Evolutionary conservation across 1,140 invertebrate species (phyloP).

Genomic region (Lepidurus apus): DNA sequence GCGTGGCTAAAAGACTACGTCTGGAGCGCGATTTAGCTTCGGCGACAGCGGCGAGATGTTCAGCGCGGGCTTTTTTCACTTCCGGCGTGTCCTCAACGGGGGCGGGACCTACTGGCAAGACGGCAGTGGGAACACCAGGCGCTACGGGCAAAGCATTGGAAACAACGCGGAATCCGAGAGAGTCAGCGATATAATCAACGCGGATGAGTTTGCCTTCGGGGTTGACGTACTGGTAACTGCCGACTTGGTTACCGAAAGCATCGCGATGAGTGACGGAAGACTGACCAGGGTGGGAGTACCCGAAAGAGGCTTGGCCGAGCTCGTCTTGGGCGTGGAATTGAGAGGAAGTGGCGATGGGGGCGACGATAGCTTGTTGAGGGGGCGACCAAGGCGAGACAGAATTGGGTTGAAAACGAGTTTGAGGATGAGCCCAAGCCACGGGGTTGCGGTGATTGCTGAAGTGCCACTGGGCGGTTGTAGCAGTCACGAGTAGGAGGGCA

Average conservation of each 20-base stretch:
- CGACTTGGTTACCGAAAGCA: conserved; percentile 51
- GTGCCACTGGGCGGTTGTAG: neutral
- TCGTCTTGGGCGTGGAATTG: conserved; percentile 53
- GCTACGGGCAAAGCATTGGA: conserved; percentile 50
- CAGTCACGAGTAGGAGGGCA: neutral
- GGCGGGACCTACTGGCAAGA: conserved; percentile 41
- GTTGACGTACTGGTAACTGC: conserved; percentile 52
- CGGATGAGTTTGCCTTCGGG: conserved; percentile 50
- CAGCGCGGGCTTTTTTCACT: conserved; percentile 34
- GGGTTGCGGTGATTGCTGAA: neutral
- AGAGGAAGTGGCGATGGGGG: conserved; percentile 23
- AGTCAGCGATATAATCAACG: conserved; percentile 49
- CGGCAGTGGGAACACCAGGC: conserved; percentile 34
- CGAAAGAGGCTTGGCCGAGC: conserved; percentile 53
- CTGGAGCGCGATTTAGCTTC: conserved; percentile 27
- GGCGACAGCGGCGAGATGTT: conserved; percentile 29
- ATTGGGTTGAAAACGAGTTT: neutral
- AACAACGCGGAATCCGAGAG: conserved; percentile 52
- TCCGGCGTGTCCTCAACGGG: conserved; percentile 42
- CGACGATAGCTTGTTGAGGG: neutral
- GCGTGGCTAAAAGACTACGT: neutral
- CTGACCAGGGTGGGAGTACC: conserved; percentile 52
- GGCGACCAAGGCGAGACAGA: neutral
- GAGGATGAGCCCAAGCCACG: neutral
- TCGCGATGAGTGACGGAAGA: conserved; percentile 48